Evolutionary conservation across 2,113 vertebrate genomes (phyloP).

Genomic region (Ciconia stormi): DNA sequence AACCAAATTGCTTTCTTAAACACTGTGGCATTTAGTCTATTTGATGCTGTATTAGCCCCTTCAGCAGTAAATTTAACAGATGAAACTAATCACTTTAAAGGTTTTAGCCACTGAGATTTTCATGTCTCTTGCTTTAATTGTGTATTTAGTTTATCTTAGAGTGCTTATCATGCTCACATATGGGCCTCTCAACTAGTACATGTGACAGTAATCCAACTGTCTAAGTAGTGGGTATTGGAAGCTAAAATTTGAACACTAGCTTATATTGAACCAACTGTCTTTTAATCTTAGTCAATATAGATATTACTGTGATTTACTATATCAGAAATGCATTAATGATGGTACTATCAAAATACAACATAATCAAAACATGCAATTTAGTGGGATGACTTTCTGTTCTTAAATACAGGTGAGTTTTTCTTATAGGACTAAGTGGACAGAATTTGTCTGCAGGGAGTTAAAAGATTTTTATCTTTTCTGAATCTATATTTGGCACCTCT

Average conservation of each 20-base stretch:
- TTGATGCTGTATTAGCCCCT: not conserved
- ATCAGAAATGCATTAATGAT: not conserved
- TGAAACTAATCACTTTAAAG: not conserved
- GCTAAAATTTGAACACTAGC: not conserved
- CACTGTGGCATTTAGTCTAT: not conserved
- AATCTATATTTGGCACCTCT: not conserved
- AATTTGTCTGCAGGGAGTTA: not conserved
- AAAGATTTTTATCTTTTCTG: not conserved
- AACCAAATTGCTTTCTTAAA: not conserved
- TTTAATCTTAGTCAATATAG: not conserved
- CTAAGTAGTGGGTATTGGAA: not conserved
- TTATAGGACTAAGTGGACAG: not conserved
- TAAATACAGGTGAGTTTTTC: not conserved
- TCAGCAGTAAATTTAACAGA: not conserved
- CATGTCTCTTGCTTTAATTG: not conserved
- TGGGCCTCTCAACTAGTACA: not conserved
- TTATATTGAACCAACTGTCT: not conserved
- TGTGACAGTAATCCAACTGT: not conserved
- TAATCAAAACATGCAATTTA: not conserved
- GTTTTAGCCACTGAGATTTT: not conserved
- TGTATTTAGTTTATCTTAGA: not conserved
- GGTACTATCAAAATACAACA: not conserved
- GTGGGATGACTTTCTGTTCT: not conserved
- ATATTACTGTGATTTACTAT: not conserved
- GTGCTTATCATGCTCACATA: not conserved